Evolutionary conservation across 2,797 vertebrate species (phyloP).

Genomic region (Labroides dimidiatus): DNA sequence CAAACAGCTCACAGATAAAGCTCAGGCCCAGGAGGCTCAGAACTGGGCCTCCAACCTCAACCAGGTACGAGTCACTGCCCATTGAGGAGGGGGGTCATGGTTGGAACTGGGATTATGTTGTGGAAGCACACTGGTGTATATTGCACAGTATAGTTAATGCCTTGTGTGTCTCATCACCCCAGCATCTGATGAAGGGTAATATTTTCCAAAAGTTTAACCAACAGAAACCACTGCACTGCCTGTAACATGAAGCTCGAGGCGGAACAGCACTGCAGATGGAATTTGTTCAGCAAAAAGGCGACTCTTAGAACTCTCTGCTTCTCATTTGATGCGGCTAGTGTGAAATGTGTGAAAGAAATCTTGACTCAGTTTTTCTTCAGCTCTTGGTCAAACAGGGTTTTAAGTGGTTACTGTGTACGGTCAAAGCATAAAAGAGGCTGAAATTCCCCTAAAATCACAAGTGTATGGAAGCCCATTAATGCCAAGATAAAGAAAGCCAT

Average conservation of each 20-base stretch:
- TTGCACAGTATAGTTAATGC: conserved; percentile 53
- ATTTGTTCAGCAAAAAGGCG: conserved; percentile 47
- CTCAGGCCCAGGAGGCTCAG: conserved; percentile 93
- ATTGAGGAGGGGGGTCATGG: conserved; percentile 52
- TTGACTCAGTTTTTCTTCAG: conserved; percentile 22
- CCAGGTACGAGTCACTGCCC: conserved; percentile 90
- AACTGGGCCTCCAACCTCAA: conserved; percentile 99
- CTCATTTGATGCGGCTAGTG: conserved; percentile 17
- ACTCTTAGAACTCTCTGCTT: conserved; percentile 22
- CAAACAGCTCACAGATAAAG: conserved; percentile 91
- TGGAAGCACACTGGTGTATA: conserved; percentile 42
- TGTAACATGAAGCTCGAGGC: conserved; percentile 70
- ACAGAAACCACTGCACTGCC: conserved; percentile 54
- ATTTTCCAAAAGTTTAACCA: conserved; percentile 75
- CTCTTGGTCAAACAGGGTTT: conserved; percentile 24
- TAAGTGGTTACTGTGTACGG: conserved; percentile 8
- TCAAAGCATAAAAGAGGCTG: conserved; percentile 13
- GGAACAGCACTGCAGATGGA: conserved; percentile 54
- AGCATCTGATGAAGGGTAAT: conserved; percentile 62
- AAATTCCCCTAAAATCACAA: conserved; percentile 14
- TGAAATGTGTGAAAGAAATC: conserved; percentile 12
- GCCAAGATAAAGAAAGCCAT: conserved; percentile 2
- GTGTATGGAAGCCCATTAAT: conserved; percentile 3
- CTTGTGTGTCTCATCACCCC: conserved; percentile 64
- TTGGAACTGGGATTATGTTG: conserved; percentile 48